A percentile compares a stretch with the other conserved stretches of the same genome.
Conservation (phyloP, 2,888 invertebrate species). For the Dione vanillae region DNA sequence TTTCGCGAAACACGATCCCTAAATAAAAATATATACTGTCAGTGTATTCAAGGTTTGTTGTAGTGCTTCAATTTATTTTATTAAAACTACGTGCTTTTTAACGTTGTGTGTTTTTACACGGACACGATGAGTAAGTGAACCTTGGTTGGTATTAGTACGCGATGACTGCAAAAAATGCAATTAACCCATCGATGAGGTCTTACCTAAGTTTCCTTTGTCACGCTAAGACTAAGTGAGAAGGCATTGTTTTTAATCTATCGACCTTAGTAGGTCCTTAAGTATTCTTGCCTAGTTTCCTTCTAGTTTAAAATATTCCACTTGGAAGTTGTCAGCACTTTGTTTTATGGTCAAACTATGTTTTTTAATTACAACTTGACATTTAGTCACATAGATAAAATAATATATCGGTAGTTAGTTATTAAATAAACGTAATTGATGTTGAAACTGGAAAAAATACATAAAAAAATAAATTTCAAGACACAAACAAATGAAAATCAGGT, state of each 20-base stretch:
- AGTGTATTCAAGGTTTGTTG: conserved; percentile 69
- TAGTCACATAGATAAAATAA: background rate
- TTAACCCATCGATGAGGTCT: conserved; percentile 73
- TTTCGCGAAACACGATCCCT: conserved; percentile 75
- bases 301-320: conserved; percentile 52
- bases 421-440: background rate
- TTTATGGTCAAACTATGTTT: conserved; percentile 27
- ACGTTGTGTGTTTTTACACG: conserved; percentile 9
- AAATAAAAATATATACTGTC: conserved; percentile 55
- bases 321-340: conserved; percentile 31
- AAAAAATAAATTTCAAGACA: background rate
- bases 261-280: conserved; percentile 62
- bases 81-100: conserved; percentile 3
- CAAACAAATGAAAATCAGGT: background rate
- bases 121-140: conserved; percentile 76
- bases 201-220: conserved; percentile 79
- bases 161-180: conserved; percentile 79
- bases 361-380: conserved; percentile 4
- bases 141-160: conserved; percentile 80
- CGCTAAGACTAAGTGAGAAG: conserved; percentile 58
- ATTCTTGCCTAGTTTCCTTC: conserved; percentile 55
- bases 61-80: conserved; percentile 59
- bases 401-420: background rate
- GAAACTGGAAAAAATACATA: background rate
- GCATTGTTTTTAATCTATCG: conserved; percentile 80